phyloP scores from a whole-genome alignment of 2,888 invertebrate species.

The Cataglyphis albicans region DNA sequence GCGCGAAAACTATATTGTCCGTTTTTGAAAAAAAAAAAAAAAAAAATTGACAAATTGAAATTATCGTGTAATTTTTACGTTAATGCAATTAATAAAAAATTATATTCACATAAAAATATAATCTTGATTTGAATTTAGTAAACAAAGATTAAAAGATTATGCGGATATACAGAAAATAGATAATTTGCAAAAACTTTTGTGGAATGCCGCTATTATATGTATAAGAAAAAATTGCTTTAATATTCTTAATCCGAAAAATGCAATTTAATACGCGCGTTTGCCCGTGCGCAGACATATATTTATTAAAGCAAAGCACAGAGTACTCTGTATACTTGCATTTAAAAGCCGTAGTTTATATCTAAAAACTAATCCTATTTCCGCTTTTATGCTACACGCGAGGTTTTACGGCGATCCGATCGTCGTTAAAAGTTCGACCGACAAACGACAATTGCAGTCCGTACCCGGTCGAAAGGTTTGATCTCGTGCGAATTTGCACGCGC shows the following conservation, averaged over 20 bases:
- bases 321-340: background rate
- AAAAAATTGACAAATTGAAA: background rate
- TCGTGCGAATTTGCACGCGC: slow-evolving; percentile 42
- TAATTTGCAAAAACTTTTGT: background rate
- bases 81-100: slow-evolving; percentile 13
- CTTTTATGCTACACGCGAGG: slow-evolving; percentile 21
- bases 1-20: background rate
- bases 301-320: background rate
- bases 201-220: background rate
- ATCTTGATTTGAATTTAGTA: slow-evolving; percentile 25
- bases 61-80: slow-evolving; percentile 15
- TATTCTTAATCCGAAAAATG: background rate
- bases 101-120: background rate
- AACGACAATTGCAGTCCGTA: slow-evolving; percentile 41
- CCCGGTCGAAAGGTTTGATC: slow-evolving; percentile 33
- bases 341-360: background rate
- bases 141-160: background rate
- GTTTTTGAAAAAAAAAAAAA: no score
- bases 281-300: background rate
- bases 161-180: background rate
- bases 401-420: slow-evolving; percentile 9
- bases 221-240: slow-evolving; percentile 1
- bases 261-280: background rate
- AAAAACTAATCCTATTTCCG: slow-evolving; percentile 25
- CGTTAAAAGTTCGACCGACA: slow-evolving; percentile 43